Evolutionary conservation across 2,797 vertebrate species (phyloP).

Genomic region (Cygnus olor): DNA sequence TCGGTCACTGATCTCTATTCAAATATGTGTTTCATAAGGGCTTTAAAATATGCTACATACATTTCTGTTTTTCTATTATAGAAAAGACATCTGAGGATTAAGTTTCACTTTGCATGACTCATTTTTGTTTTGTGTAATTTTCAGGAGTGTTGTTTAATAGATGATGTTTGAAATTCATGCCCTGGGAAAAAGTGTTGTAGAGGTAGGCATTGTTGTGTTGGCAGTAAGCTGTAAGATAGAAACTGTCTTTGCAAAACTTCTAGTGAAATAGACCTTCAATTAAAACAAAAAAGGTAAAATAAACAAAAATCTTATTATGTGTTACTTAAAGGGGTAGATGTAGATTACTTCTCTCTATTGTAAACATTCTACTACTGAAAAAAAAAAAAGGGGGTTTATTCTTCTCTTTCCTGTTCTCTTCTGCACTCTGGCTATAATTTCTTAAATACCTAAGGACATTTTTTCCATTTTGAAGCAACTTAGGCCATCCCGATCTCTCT

Average conservation of each 20-base stretch:
- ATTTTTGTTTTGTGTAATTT: background rate
- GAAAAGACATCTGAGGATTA: background rate
- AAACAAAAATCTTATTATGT: background rate
- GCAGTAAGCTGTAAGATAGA: background rate
- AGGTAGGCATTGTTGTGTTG: background rate
- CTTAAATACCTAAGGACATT: background rate
- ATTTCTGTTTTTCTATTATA: background rate
- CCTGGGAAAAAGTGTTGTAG: background rate
- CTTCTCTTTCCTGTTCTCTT: background rate
- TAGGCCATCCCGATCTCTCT: background rate
- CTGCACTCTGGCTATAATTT: background rate
- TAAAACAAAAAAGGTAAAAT: background rate
- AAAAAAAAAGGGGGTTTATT: background rate
- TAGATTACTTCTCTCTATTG: background rate
- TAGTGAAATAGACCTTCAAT: background rate
- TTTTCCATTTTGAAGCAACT: background rate
- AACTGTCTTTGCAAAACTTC: background rate
- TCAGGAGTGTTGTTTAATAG: background rate
- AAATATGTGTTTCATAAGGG: background rate
- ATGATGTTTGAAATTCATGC: background rate
- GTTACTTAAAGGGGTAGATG: background rate
- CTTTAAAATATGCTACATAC: background rate
- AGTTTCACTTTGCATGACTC: background rate
- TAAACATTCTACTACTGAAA: background rate
- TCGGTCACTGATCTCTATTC: background rate